These are phyloP conservation scores for Sternarchorhynchus goeldii DNA, from an alignment of 2,797 vertebrate genomes.

Conservation along the genomic window DNA sequence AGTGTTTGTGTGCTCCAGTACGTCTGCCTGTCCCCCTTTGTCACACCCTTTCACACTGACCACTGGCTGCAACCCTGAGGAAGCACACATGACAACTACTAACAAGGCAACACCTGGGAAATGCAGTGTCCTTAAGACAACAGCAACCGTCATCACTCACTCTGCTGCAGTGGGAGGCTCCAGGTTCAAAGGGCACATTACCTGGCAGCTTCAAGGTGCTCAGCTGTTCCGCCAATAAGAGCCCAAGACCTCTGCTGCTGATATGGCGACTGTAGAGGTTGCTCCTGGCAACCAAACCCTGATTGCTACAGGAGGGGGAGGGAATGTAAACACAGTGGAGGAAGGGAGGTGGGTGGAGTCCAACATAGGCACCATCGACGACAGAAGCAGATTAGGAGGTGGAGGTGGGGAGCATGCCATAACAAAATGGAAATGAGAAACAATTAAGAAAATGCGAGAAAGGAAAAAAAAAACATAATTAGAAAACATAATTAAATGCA, in stretches of 20 bases:
- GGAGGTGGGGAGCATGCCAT: slow-evolving; percentile 5
- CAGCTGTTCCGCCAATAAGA: slow-evolving; percentile 49
- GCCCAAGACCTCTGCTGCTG: slow-evolving; percentile 55
- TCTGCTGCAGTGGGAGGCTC: not conserved
- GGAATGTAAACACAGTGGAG: slow-evolving; percentile 24
- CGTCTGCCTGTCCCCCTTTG: slow-evolving; percentile 57
- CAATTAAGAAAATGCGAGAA: slow-evolving; percentile 37
- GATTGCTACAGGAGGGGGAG: slow-evolving; percentile 61
- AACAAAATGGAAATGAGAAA: slow-evolving; percentile 11
- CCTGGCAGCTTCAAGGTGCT: slow-evolving; percentile 62
- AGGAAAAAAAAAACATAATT: slow-evolving; percentile 48
- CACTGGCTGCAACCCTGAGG: slow-evolving; percentile 65
- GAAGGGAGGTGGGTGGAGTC: slow-evolving; percentile 2
- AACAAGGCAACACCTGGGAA: slow-evolving; percentile 39
- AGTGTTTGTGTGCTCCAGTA: slow-evolving; percentile 61
- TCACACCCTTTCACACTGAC: slow-evolving; percentile 59
- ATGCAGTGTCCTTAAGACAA: slow-evolving; percentile 9
- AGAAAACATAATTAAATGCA: slow-evolving; percentile 44
- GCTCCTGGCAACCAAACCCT: slow-evolving; percentile 69
- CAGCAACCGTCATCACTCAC: not conserved
- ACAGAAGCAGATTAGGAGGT: not conserved
- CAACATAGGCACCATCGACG: not conserved
- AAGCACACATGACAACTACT: slow-evolving; percentile 59
- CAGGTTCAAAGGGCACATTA: slow-evolving; percentile 49
- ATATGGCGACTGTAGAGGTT: slow-evolving; percentile 75